Conservation (phyloP, 2,797 vertebrate species). For the Lithobates sylvaticus region DNA sequence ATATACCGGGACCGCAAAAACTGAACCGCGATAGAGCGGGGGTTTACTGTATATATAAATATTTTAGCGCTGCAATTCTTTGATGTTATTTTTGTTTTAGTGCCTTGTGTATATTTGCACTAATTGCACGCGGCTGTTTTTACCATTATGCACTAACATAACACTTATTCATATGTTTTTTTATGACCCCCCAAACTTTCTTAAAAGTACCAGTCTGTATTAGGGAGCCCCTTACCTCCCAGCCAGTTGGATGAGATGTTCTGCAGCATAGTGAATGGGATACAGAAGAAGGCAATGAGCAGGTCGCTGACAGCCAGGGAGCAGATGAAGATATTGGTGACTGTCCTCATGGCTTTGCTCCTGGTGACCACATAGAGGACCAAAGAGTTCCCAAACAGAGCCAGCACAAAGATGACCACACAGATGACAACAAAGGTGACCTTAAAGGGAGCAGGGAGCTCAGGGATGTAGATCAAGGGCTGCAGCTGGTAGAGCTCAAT, state of each 20-base stretch:
- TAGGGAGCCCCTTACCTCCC: slow-evolving; percentile 69
- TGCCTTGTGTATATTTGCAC: too few species aligned
- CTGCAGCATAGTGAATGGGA: slow-evolving; percentile 78
- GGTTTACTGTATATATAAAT: too few species aligned
- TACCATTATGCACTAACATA: too few species aligned
- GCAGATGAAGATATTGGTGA: slow-evolving; percentile 80
- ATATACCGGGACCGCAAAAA: too few species aligned
- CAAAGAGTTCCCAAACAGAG: slow-evolving; percentile 76
- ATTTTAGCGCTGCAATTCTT: too few species aligned
- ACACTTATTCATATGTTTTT: too few species aligned
- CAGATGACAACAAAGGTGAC: slow-evolving; percentile 71
- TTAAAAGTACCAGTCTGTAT: too few species aligned
- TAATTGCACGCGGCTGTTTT: too few species aligned
- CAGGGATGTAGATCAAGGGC: slow-evolving; percentile 76
- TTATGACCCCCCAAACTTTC: too few species aligned
- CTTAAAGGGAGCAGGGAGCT: slow-evolving; percentile 72
- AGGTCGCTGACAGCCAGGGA: slow-evolving; percentile 80
- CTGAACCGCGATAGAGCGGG: too few species aligned
- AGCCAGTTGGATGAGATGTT: slow-evolving; percentile 77
- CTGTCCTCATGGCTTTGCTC: slow-evolving; percentile 77
- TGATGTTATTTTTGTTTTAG: too few species aligned
- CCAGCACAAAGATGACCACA: slow-evolving; percentile 74
- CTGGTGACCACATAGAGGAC: slow-evolving; percentile 79
- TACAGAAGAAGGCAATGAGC: slow-evolving; percentile 79
- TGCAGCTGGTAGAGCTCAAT: slow-evolving; percentile 73